phyloP scores from a whole-genome alignment of 2,888 invertebrate species.

The Drosophila nigricruria region DNA sequence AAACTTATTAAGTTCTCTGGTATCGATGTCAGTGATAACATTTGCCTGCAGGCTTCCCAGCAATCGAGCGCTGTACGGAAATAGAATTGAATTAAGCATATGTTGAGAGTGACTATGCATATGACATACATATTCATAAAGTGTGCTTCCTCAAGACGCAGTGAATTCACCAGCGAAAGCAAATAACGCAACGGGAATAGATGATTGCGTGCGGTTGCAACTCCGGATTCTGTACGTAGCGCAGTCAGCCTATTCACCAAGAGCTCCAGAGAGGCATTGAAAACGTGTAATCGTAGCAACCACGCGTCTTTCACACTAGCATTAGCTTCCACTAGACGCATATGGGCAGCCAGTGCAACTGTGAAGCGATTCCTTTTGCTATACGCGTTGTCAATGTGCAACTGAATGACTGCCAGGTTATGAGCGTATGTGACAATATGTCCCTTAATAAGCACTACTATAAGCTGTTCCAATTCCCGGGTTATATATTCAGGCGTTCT shows the following conservation, averaged over 20 bases:
- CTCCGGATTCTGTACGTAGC: background rate
- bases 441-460: constrained; percentile 41
- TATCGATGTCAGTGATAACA: constrained; percentile 12
- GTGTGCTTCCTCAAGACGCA: constrained; percentile 45
- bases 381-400: constrained; percentile 45
- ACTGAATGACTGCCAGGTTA: constrained; percentile 45
- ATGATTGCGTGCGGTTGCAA: constrained; percentile 16
- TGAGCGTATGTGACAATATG: constrained; percentile 39
- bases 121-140: constrained; percentile 47
- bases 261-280: constrained; percentile 31
- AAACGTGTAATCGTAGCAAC: constrained; percentile 46
- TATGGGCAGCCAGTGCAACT: constrained; percentile 30
- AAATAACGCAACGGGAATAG: constrained; percentile 36
- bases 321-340: constrained; percentile 37
- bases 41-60: constrained; percentile 31
- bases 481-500: constrained; percentile 19
- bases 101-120: no score
- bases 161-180: constrained; percentile 20
- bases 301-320: constrained; percentile 45
- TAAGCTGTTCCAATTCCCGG: constrained; percentile 28
- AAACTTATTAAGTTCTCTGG: constrained; percentile 46
- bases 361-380: constrained; percentile 1
- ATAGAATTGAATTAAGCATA: background rate
- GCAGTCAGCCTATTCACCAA: constrained; percentile 39
- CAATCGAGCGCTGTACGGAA: constrained; percentile 37